Evolutionary conservation across 2,888 invertebrate species (phyloP).

Genomic region (Drosophila fungiperda): DNA sequence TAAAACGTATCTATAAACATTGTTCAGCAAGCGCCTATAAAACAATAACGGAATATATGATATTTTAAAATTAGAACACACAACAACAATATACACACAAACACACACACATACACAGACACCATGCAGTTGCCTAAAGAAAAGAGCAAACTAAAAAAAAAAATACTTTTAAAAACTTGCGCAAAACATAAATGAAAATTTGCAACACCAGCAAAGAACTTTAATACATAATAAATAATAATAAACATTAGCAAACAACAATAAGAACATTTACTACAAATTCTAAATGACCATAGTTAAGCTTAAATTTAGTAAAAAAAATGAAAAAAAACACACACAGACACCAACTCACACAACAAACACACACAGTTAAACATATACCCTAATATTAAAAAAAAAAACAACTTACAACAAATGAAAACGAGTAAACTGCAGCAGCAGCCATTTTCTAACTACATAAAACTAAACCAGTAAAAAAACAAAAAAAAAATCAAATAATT

Average conservation of each 20-base stretch:
- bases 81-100: constrained; percentile 43
- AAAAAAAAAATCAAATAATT: constrained; percentile 35
- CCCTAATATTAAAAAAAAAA: constrained; percentile 39
- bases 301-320: constrained; percentile 70
- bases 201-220: constrained; percentile 75
- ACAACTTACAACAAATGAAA: constrained; percentile 18
- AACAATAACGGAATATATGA: constrained; percentile 44
- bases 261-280: constrained; percentile 72
- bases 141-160: constrained; percentile 32
- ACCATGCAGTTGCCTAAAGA: constrained; percentile 75
- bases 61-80: constrained; percentile 48
- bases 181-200: constrained; percentile 50
- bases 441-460: constrained; percentile 71
- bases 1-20: constrained; percentile 72
- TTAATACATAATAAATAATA: constrained; percentile 67
- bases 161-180: constrained; percentile 65
- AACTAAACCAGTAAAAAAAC: constrained; percentile 44
- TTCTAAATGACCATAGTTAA: constrained; percentile 79
- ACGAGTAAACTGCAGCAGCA: constrained; percentile 55
- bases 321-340: constrained; percentile 17
- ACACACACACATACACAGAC: constrained; percentile 42
- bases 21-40: constrained; percentile 74
- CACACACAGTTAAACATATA: constrained; percentile 49
- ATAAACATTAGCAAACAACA: constrained; percentile 61
- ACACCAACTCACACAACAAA: constrained; percentile 38